These are phyloP conservation scores for Pseudomyrmex gracilis DNA, from an alignment of 1,140 invertebrate genomes.

Conservation along the genomic window DNA sequence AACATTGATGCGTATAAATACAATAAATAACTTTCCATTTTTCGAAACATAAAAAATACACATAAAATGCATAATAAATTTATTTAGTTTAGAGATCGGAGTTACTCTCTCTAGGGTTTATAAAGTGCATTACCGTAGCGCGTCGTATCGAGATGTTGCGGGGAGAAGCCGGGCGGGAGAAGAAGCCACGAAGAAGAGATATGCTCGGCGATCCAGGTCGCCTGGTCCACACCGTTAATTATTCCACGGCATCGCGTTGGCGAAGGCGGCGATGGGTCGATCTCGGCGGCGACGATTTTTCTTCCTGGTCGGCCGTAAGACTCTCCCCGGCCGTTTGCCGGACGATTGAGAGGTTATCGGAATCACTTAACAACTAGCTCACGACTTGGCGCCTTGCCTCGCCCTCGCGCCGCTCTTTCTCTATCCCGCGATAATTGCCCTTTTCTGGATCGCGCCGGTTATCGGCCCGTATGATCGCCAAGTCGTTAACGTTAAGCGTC, in stretches of 20 bases:
- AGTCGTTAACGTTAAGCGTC: slow-evolving; percentile 74
- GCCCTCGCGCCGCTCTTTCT: slow-evolving; percentile 65
- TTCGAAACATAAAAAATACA: not conserved
- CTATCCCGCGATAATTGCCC: slow-evolving; percentile 78
- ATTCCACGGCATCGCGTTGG: slow-evolving; percentile 79
- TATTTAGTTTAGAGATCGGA: too few relatives aligned
- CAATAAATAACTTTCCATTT: not conserved
- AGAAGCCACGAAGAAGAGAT: slow-evolving; percentile 75
- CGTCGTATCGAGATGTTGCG: slow-evolving; percentile 75
- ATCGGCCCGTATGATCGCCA: slow-evolving; percentile 75
- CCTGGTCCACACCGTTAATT: slow-evolving; percentile 80
- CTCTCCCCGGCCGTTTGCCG: slow-evolving; percentile 70
- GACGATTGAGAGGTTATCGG: slow-evolving; percentile 84
- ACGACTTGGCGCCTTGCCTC: slow-evolving; percentile 83
- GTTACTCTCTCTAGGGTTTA: too few relatives aligned
- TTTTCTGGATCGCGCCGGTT: slow-evolving; percentile 77
- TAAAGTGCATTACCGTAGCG: too few relatives aligned
- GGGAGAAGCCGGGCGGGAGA: slow-evolving; percentile 54
- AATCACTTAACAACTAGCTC: slow-evolving; percentile 84
- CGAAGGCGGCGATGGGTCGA: slow-evolving; percentile 72
- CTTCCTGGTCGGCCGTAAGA: slow-evolving; percentile 50
- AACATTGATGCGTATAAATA: not conserved
- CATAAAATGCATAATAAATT: not conserved
- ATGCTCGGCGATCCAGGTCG: slow-evolving; percentile 79
- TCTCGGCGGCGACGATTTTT: slow-evolving; percentile 64